phyloP scores from a whole-genome alignment of 2,888 invertebrate species.

The Lutraria lutraria region DNA sequence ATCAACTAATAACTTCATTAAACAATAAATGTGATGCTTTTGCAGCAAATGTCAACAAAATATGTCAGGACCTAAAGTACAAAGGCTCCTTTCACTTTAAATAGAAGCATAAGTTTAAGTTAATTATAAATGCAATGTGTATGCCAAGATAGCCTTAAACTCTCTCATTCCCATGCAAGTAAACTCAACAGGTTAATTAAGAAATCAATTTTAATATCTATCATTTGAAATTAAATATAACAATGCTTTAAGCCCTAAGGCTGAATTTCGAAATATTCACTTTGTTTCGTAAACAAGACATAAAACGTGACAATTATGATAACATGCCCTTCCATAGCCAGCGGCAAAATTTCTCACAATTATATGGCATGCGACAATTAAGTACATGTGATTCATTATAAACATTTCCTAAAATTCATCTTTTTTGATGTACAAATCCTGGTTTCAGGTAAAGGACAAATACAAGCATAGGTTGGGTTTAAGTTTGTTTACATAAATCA shows the following conservation, averaged over 20 bases:
- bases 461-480: background rate
- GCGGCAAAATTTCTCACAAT: conserved; percentile 37
- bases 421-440: conserved; percentile 41
- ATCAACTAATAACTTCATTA: conserved; percentile 26
- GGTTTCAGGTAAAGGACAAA: conserved; percentile 22
- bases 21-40: conserved; percentile 25
- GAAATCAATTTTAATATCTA: conserved; percentile 61
- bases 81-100: conserved; percentile 30
- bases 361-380: conserved; percentile 38
- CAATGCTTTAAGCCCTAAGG: conserved; percentile 44
- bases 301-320: conserved; percentile 60
- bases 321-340: conserved; percentile 65
- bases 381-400: conserved; percentile 39
- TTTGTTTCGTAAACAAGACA: conserved; percentile 51
- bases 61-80: conserved; percentile 26
- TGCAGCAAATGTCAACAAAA: background rate
- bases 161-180: conserved; percentile 41
- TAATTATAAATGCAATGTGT: conserved; percentile 35
- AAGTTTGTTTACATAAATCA: conserved; percentile 2
- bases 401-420: conserved; percentile 46
- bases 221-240: conserved; percentile 56
- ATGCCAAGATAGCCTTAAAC: conserved; percentile 27
- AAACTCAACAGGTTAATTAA: conserved; percentile 55
- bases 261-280: conserved; percentile 50
- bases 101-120: conserved; percentile 9